Evolutionary conservation across 2,113 vertebrate genomes (phyloP).

Genomic region (Crotophaga sulcirostris): DNA sequence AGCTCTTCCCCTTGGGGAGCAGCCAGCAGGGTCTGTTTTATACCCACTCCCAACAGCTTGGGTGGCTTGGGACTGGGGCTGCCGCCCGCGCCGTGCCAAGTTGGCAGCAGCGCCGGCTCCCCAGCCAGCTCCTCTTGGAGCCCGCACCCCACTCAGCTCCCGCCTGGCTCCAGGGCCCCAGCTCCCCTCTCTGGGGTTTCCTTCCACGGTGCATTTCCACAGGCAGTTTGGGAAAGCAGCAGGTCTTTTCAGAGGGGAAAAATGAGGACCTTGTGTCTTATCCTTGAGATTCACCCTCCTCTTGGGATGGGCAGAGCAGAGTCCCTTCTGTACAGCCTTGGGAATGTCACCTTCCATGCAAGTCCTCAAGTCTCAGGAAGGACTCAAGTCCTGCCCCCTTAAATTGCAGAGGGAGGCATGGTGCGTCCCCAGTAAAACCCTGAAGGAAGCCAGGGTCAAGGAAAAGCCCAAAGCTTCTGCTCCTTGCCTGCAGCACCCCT

Average conservation of each 20-base stretch:
- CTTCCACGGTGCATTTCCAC: accelerated
- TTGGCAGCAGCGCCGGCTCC: not conserved
- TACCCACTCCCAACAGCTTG: constrained; percentile 58
- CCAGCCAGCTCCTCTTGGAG: constrained; percentile 3
- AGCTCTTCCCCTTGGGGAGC: constrained; percentile 47
- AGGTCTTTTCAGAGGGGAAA: not conserved
- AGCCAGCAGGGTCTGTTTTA: constrained; percentile 53
- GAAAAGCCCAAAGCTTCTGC: not conserved
- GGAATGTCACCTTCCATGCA: accelerated
- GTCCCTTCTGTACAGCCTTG: not conserved
- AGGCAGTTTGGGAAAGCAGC: not conserved
- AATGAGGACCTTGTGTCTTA: not conserved
- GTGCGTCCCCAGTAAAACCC: not conserved
- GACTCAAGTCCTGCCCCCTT: not conserved
- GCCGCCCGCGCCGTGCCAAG: constrained; percentile 26
- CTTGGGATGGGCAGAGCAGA: not conserved
- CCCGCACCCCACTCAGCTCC: not conserved
- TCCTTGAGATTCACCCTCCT: not conserved
- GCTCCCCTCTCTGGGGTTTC: not conserved
- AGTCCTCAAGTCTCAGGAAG: no score
- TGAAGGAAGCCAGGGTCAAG: not conserved
- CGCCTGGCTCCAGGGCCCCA: not conserved
- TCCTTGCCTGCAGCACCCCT: not conserved
- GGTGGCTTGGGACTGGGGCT: constrained; percentile 50
- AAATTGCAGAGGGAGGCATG: not conserved